These are phyloP conservation scores for Monochamus alternatus DNA, from an alignment of 2,888 invertebrate species.

Conservation along the genomic window DNA sequence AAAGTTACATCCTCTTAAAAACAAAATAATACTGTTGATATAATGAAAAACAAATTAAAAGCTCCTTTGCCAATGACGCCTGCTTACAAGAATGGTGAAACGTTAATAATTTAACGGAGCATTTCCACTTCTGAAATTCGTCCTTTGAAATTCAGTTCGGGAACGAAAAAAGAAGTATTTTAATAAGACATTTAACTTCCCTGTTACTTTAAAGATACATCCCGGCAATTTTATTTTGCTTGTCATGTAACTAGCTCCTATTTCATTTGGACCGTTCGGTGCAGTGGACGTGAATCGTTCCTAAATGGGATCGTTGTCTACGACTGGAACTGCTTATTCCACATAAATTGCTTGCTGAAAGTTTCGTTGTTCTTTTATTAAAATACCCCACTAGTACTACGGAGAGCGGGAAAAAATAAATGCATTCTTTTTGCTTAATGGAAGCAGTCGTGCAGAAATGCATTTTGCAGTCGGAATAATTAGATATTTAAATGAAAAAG, in stretches of 20 bases:
- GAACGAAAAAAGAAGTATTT: neutral
- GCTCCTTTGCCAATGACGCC: neutral
- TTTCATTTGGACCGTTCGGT: neutral
- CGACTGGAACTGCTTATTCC: constrained; percentile 11
- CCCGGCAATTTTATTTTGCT: neutral
- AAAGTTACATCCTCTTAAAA: no score
- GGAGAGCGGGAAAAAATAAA: no score
- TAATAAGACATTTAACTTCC: constrained; percentile 7
- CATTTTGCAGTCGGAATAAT: no score
- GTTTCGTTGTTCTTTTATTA: constrained; percentile 10
- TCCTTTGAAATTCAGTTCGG: neutral
- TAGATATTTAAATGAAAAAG: no score
- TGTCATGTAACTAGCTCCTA: constrained; percentile 9
- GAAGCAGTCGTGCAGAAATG: no score
- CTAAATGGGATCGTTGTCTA: constrained; percentile 10
- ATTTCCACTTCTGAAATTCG: neutral
- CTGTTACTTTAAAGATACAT: neutral
- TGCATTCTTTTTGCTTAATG: no score
- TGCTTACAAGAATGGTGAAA: neutral
- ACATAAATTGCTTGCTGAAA: constrained; percentile 10
- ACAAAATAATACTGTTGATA: neutral
- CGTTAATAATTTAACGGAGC: neutral
- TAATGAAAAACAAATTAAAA: constrained; percentile 7
- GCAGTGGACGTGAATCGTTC: constrained; percentile 12
- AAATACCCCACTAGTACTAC: neutral